Conservation (phyloP, 2,113 vertebrate species). For the Suricata suricatta region DNA sequence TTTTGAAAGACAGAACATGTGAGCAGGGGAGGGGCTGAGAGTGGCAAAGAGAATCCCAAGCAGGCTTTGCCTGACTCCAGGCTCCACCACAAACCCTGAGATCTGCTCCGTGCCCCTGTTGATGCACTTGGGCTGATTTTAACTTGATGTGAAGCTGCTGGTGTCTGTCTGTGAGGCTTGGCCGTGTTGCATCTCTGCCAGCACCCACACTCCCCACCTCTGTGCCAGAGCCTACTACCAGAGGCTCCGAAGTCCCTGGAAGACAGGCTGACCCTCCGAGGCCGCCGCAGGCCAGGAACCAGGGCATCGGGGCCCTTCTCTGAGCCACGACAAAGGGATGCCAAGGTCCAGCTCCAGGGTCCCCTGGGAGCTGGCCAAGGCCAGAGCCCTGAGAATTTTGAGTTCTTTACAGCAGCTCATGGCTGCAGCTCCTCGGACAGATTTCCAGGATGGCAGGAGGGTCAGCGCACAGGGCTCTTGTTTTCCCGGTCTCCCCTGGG, state of each 20-base stretch:
- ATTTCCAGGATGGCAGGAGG: not conserved
- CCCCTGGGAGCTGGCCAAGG: not conserved
- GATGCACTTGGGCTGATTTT: not conserved
- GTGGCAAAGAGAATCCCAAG: not conserved
- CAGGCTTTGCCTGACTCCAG: not conserved
- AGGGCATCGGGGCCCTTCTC: not conserved
- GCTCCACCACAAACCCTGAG: not conserved
- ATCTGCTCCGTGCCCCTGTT: not conserved
- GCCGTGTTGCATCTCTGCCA: not conserved
- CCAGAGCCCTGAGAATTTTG: not conserved
- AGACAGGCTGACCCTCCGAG: not conserved
- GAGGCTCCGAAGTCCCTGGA: not conserved
- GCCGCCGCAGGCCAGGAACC: not conserved
- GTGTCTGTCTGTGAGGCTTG: not conserved
- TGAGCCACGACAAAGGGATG: not conserved
- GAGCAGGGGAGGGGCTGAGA: not conserved
- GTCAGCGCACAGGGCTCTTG: not conserved
- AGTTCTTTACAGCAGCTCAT: not conserved
- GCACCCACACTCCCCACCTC: too few species aligned
- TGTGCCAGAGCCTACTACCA: not conserved
- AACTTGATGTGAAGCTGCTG: rapidly evolving
- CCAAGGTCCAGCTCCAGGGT: not conserved
- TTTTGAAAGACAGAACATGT: not conserved
- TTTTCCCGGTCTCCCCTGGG: not conserved
- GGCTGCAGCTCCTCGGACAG: not conserved